A percentile compares a stretch with the other conserved stretches of the same genome.
Conservation (phyloP, 2,888 invertebrate genomes). For the Drosophila nr. fundita region DNA sequence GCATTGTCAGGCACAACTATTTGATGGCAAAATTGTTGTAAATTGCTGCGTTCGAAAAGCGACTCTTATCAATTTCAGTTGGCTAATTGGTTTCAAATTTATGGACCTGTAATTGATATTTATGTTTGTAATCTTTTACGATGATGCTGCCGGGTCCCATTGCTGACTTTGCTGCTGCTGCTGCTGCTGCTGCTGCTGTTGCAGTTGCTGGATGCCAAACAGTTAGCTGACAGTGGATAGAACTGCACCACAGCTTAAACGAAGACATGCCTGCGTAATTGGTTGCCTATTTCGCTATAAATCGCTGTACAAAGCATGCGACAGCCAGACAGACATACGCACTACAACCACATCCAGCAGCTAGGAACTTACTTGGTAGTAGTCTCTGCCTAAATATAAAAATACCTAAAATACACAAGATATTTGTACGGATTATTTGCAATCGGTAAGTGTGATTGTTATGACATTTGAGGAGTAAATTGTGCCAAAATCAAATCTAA, state of each 20-base stretch:
- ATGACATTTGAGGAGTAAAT: not conserved
- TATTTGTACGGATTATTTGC: not conserved
- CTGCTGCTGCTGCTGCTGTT: constrained; percentile 19
- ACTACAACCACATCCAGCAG: constrained; percentile 1
- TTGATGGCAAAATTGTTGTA: constrained; percentile 67
- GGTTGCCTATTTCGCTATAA: constrained; percentile 75
- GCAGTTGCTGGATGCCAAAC: constrained; percentile 58
- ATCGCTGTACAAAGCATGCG: constrained; percentile 49
- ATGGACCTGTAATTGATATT: constrained; percentile 84
- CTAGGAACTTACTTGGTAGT: constrained; percentile 16
- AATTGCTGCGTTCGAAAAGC: constrained; percentile 65
- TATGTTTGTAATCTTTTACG: constrained; percentile 70
- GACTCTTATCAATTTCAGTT: constrained; percentile 83
- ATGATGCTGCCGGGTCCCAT: constrained; percentile 23
- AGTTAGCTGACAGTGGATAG: constrained; percentile 45
- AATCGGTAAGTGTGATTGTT: not conserved
- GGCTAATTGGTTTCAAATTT: constrained; percentile 85
- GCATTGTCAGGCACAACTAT: constrained; percentile 52
- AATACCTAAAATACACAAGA: constrained; percentile 8
- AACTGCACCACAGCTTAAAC: constrained; percentile 16
- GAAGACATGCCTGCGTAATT: constrained; percentile 73
- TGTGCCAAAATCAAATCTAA: not conserved
- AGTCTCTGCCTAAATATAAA: not conserved
- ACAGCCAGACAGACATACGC: constrained; percentile 17
- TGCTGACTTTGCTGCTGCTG: constrained; percentile 16